These are phyloP conservation scores for Drosophila lowei DNA, from an alignment of 1,140 invertebrate species.

Conservation along the genomic window DNA sequence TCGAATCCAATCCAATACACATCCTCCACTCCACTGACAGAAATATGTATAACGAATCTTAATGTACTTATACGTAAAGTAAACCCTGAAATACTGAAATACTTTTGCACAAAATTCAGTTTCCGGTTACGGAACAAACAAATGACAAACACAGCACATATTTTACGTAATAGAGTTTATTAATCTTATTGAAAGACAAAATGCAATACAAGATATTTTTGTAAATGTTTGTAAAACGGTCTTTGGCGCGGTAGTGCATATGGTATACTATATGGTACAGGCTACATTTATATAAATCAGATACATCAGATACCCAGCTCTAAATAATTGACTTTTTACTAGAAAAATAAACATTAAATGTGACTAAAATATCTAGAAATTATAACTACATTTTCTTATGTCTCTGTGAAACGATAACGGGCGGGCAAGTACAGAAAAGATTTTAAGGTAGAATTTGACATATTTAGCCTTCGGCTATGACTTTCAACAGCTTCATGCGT, in stretches of 20 bases:
- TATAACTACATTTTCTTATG: too few relatives aligned
- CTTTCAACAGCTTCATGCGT: too few relatives aligned
- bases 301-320: slow-evolving; percentile 8
- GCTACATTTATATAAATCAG: slow-evolving; percentile 36
- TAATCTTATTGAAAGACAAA: slow-evolving; percentile 18
- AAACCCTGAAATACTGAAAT: slow-evolving; percentile 1
- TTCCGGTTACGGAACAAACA: neutral
- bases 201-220: slow-evolving; percentile 28
- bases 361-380: slow-evolving; percentile 22
- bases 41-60: slow-evolving; percentile 7
- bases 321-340: slow-evolving; percentile 29
- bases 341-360: slow-evolving; percentile 34
- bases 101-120: slow-evolving; percentile 21
- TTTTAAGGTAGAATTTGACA: too few relatives aligned
- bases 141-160: slow-evolving; percentile 4
- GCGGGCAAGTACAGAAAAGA: too few relatives aligned
- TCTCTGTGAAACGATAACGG: too few relatives aligned
- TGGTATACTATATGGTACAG: slow-evolving; percentile 31
- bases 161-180: slow-evolving; percentile 6
- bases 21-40: neutral
- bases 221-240: slow-evolving; percentile 20
- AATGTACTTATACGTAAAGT: slow-evolving; percentile 5
- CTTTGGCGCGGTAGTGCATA: slow-evolving; percentile 2
- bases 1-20: slow-evolving; percentile 13
- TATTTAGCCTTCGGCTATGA: too few relatives aligned